Percentiles rank a stretch among this genome's conserved stretches.
Evolutionary conservation across 2,113 vertebrate genomes (phyloP).

Genomic region (Pipra filicauda): DNA sequence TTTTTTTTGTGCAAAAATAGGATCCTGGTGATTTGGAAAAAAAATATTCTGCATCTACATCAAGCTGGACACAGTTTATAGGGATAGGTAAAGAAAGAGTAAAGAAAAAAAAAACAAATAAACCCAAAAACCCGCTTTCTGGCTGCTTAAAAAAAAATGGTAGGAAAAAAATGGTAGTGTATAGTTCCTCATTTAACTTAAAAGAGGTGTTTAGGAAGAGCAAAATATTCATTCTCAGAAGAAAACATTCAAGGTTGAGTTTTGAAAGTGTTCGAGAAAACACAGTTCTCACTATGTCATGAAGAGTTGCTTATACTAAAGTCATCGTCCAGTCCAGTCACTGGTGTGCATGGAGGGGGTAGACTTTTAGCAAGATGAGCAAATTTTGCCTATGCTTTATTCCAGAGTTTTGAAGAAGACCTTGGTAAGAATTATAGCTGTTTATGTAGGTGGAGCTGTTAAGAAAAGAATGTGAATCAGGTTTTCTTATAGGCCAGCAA

Average conservation of each 20-base stretch:
- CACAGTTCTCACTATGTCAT: not conserved
- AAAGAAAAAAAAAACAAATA: not conserved
- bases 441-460: not conserved
- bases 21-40: not conserved
- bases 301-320: not conserved
- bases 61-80: not conserved
- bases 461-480: not conserved
- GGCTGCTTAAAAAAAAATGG: not conserved
- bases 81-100: not conserved
- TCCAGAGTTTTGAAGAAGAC: not conserved
- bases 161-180: not conserved
- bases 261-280: not conserved
- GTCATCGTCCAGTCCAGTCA: not conserved
- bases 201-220: not conserved
- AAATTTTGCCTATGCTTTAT: not conserved
- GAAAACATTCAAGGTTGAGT: not conserved
- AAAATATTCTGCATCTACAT: not conserved
- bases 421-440: not conserved
- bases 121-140: not conserved
- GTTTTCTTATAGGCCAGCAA: not conserved
- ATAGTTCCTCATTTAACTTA: not conserved
- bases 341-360: not conserved
- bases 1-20: not conserved
- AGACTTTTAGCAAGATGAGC: not conserved
- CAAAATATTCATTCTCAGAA: not conserved